Evolutionary conservation across 2,888 invertebrate species (phyloP), one percentile per base, ranked within the genome.

Genomic region (Ernsta delagoae): DNA sequence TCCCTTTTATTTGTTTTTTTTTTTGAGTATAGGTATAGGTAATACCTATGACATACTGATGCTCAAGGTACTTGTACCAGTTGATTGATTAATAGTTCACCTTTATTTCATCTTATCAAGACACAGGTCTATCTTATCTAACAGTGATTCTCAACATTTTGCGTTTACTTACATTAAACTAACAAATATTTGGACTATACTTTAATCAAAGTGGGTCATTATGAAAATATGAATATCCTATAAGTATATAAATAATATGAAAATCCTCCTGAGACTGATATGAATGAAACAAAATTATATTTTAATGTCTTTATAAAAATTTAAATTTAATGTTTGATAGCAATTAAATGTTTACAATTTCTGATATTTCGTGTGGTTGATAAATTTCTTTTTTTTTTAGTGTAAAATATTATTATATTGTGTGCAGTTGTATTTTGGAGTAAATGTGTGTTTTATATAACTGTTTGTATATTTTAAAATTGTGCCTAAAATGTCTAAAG

Each of bases 401-500:
- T n/a, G n/a, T n/a, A n/a, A n/a, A n/a, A n/a, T n/a, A n/a, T n/a
- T n/a, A n/a, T n/a, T n/a, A n/a, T n/a, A n/a, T n/a, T n/a, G n/a
- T 48, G 7, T 24, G 9, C 11, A 8, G 24, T 7, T 3, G 3
- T 24, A 7, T 4, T 24, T 53, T 53, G 16, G 1, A 3, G 5
- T 53, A 24, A 53, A 53, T 16, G 8, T 16, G 53, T 24, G 6
- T 53, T 50, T 50, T 16, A 16, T 50, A 16, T 3, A 41, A 8
- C n/a, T n/a, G n/a, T n/a, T n/a, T n/a, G n/a, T n/a, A n/a, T n/a
- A n/a, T n/a, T n/a, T n/a, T n/a, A n/a, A 24, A 54, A 4, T 8
- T 54, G 8, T 31, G 16, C 4, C 9, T 24, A 83, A 78, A 72
- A 92, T 91, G 90, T 80, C 87, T 9, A 89, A 86, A 79, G 54